A percentile compares a stretch with the other conserved stretches of the same genome.
phyloP scores from a whole-genome alignment of 2,888 invertebrate genomes.

The Thereva unica region DNA sequence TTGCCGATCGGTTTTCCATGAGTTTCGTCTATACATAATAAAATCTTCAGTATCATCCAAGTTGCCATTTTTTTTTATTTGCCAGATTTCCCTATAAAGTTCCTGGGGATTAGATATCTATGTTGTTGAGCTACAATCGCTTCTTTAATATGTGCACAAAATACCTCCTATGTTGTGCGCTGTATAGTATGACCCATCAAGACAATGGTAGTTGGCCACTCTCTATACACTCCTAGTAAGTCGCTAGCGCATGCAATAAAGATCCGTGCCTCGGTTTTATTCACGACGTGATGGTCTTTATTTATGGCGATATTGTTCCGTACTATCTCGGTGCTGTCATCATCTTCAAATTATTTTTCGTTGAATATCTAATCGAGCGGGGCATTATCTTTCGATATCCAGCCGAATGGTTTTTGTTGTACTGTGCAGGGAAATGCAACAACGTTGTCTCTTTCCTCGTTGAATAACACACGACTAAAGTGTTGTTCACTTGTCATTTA shows the following conservation, averaged over 20 bases:
- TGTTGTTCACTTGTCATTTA: too few species aligned
- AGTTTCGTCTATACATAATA: neutral
- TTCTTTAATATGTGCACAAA: slow-evolving; percentile 23
- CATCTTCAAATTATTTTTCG: slow-evolving; percentile 60
- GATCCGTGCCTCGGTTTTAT: slow-evolving; percentile 36
- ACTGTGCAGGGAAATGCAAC: neutral
- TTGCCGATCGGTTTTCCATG: slow-evolving; percentile 33
- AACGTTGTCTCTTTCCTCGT: neutral
- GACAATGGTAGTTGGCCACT: slow-evolving; percentile 20
- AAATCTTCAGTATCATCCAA: too few species aligned
- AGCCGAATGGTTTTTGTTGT: neutral
- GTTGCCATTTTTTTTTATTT: too few species aligned
- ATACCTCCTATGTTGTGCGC: slow-evolving; percentile 29
- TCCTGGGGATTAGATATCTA: too few species aligned
- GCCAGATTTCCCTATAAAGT: too few species aligned
- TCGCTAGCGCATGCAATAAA: slow-evolving; percentile 31
- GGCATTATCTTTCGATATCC: slow-evolving; percentile 4
- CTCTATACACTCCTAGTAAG: neutral
- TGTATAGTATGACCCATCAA: slow-evolving; percentile 6
- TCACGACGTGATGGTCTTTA: slow-evolving; percentile 41
- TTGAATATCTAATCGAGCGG: slow-evolving; percentile 58
- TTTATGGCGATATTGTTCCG: slow-evolving; percentile 43
- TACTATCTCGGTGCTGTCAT: slow-evolving; percentile 58
- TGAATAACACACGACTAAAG: too few species aligned
- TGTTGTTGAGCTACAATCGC: too few species aligned